phyloP scores from a whole-genome alignment of 1,140 invertebrate species.

The Batillaria attramentaria region DNA sequence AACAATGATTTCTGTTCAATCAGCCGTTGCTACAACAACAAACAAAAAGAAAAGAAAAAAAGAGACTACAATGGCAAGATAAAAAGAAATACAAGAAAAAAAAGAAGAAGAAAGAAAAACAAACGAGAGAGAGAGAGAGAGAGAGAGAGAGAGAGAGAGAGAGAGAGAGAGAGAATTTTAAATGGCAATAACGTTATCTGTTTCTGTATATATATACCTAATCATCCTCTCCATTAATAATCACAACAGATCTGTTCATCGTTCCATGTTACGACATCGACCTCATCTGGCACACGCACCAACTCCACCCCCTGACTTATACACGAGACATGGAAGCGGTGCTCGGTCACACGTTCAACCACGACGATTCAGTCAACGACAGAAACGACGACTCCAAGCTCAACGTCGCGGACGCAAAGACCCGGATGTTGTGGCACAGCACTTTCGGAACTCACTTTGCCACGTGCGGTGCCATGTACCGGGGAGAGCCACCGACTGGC shows the following conservation, averaged over 20 bases:
- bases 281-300: slow-evolving; percentile 74
- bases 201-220: too few species aligned
- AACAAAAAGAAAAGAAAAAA: too few species aligned
- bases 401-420: slow-evolving; percentile 49
- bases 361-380: slow-evolving; percentile 73
- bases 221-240: too few species aligned
- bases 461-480: slow-evolving; percentile 65
- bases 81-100: too few species aligned
- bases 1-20: too few species aligned
- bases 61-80: too few species aligned
- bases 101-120: too few species aligned
- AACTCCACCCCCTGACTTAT: slow-evolving; percentile 71
- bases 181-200: too few species aligned
- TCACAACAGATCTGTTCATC: slow-evolving; percentile 71
- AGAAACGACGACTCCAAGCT: slow-evolving; percentile 68
- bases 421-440: slow-evolving; percentile 60
- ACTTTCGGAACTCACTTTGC: slow-evolving; percentile 60
- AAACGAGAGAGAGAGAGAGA: too few species aligned
- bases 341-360: slow-evolving; percentile 69
- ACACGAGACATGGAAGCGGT: slow-evolving; percentile 68
- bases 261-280: slow-evolving; percentile 75
- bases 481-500: slow-evolving; percentile 67
- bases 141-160: too few species aligned
- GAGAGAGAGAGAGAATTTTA: too few species aligned
- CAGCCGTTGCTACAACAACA: too few species aligned